Evolutionary conservation across 2,797 vertebrate species (phyloP), one percentile per base, ranked within the genome.

Genomic region (Podarcis siculus): DNA sequence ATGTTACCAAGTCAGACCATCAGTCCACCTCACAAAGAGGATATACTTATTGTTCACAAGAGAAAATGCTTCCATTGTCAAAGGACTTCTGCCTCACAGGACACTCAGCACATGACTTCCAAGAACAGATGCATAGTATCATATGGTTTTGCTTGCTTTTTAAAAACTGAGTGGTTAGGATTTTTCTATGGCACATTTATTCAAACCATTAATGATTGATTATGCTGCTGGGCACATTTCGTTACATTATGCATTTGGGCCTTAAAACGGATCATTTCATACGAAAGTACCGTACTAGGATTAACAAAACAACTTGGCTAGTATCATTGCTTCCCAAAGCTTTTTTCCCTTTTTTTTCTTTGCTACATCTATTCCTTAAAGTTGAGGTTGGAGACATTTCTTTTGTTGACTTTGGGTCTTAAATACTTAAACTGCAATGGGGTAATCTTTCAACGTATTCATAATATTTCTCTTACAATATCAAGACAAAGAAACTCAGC

Each of bases 111-210:
- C 45, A 76, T 35, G 13, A 67, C n/a, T 77, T 82, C 35, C 72
- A 77, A 82, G 64, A 76, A n/a, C 27, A 82, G 27, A 35, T 21
- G 10, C n/a, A 27, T 32, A 67, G 32, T 10, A 21, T 77, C 21
- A 35, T 55, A 55, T 55, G 42, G 7, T 86, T 83, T 77, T 49
- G 73, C 75, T 88, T 66, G 27, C 4, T 67, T 67, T 55, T 67
- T 77, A 6, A 45, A 67, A 76, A 67, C 2, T 37, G n/a, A 25
- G 10, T 55, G 35, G 7, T 30, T 85, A 21, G 32, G 72, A 64
- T 76, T 85, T 85, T 85, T 76, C 27, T 61, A 23, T 55, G 42
- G n/a, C 61, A 82, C 73, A n/a, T 67, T 77, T 85, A 83, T 83
- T 83, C 37, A 77, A n/a, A n/a, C 10, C 10, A 58, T 55, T 45